These are phyloP conservation scores for Phaethon lepturus DNA, from an alignment of 2,113 vertebrate species.

Conservation along the genomic window DNA sequence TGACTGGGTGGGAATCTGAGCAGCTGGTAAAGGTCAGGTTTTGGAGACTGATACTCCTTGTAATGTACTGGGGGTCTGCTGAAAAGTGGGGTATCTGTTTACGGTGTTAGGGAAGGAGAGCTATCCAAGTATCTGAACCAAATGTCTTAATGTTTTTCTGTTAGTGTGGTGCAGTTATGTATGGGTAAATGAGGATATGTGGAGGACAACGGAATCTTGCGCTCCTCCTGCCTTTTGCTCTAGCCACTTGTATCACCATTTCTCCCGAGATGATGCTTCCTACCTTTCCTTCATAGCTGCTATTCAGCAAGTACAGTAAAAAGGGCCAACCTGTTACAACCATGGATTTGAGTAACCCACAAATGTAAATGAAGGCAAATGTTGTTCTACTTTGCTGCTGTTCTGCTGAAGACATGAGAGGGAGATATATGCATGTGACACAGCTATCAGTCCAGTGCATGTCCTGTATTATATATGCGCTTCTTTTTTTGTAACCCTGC, in stretches of 20 bases:
- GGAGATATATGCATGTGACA: background rate
- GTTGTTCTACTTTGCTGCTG: background rate
- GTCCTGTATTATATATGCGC: background rate
- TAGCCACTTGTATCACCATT: background rate
- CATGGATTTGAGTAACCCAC: background rate
- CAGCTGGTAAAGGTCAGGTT: background rate
- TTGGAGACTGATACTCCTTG: background rate
- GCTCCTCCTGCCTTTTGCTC: background rate
- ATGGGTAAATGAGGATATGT: background rate
- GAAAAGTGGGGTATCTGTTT: background rate
- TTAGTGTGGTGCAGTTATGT: background rate
- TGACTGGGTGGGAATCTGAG: background rate
- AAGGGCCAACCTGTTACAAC: background rate
- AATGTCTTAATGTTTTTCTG: background rate
- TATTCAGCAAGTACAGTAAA: background rate
- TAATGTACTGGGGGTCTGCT: background rate
- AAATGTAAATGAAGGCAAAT: background rate
- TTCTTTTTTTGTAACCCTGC: background rate
- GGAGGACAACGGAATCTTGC: background rate
- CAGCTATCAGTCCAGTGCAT: background rate
- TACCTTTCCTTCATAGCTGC: background rate
- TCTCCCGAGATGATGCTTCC: background rate
- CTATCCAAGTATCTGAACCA: background rate
- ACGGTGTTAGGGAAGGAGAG: background rate
- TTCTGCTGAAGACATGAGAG: background rate